Conservation (phyloP, 2,888 invertebrate species). For the Pristionchus entomophagus region DNA sequence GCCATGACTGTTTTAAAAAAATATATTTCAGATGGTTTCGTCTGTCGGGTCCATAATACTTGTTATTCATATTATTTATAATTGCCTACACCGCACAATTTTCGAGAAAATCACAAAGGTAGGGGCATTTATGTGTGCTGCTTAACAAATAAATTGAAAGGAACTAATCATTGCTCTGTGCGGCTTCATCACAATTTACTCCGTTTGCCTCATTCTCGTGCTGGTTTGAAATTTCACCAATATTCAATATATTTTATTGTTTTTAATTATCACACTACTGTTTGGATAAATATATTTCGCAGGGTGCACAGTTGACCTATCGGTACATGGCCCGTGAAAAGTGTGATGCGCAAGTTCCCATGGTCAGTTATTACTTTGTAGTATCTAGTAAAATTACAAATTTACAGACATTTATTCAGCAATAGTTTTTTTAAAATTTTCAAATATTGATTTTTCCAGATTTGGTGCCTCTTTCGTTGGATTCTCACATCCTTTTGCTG, state of each 20-base stretch:
- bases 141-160: background rate
- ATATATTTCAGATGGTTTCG: background rate
- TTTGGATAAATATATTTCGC: no score
- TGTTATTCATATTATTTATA: background rate
- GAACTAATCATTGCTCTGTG: background rate
- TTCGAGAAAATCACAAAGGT: constrained; percentile 25
- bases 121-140: no score
- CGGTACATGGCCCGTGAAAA: background rate
- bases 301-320: background rate
- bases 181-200: background rate
- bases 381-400: no score
- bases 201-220: background rate
- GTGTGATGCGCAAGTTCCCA: background rate
- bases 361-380: no score
- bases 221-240: background rate
- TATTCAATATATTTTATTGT: background rate
- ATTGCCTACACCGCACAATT: background rate
- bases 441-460: no score
- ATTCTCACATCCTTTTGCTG: background rate
- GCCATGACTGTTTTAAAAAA: background rate
- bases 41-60: background rate
- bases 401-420: no score
- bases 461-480: background rate
- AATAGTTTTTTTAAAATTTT: background rate
- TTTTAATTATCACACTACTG: background rate